These are phyloP conservation scores for Petrosia ficiformis DNA, from an alignment of 37 sponge, comb jelly and placozoan genomes.

Conservation along the genomic window DNA sequence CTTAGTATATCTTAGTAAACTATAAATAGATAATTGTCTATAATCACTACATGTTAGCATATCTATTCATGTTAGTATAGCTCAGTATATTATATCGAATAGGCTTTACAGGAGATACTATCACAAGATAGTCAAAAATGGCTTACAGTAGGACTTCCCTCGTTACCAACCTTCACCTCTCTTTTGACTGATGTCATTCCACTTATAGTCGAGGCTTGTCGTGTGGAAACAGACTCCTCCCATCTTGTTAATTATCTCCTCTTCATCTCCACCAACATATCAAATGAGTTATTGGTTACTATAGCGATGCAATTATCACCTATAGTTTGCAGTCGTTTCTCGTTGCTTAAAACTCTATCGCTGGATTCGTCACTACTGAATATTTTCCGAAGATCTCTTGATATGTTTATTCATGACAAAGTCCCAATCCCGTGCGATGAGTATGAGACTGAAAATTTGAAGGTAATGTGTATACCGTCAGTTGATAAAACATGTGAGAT, in stretches of 20 bases:
- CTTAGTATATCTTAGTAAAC: no score
- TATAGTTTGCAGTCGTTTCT: neutral
- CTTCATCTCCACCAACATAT: conserved; percentile 43
- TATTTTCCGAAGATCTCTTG: neutral
- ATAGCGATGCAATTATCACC: neutral
- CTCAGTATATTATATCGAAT: no score
- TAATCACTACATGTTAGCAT: no score
- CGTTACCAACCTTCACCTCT: conserved; percentile 39
- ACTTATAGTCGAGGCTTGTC: conserved; percentile 38
- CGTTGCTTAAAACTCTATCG: neutral
- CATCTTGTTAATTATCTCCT: conserved; percentile 23
- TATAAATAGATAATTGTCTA: no score
- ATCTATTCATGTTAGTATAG: no score
- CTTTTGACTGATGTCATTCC: conserved; percentile 32
- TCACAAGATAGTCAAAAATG: conserved; percentile 28
- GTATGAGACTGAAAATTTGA: no score
- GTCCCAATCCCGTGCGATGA: no score
- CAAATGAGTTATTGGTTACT: conserved; percentile 27
- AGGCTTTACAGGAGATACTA: conserved; percentile 48
- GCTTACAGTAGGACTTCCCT: conserved; percentile 32
- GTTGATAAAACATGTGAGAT: neutral
- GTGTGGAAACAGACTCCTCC: conserved; percentile 31
- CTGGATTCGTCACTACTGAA: neutral
- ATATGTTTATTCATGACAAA: neutral
- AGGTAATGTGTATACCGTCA: no score